Evolutionary conservation across 2,888 invertebrate genomes (phyloP).

Genomic region (Leptinotarsa juncta): DNA sequence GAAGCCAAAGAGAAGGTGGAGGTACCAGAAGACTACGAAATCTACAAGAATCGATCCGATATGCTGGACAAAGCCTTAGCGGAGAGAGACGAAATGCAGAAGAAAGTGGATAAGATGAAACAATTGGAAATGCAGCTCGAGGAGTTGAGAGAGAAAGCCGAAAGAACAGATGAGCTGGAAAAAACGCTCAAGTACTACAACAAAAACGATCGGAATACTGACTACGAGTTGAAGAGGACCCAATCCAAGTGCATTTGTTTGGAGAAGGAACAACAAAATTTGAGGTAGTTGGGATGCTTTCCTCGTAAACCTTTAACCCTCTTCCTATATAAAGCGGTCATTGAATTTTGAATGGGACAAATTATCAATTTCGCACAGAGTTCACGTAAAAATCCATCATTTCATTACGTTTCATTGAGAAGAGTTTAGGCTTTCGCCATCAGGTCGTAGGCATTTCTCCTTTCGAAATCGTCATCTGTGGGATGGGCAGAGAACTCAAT

Average conservation of each 20-base stretch:
- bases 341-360: too few species aligned
- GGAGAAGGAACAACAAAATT: conserved; percentile 48
- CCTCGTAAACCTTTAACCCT: too few species aligned
- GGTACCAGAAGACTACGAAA: conserved; percentile 54
- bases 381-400: too few species aligned
- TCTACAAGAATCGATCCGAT: conserved; percentile 50
- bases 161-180: conserved; percentile 49
- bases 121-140: conserved; percentile 49
- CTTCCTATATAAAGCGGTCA: too few species aligned
- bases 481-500: too few species aligned
- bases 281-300: conserved; percentile 12
- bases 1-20: conserved; percentile 52
- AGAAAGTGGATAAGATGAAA: conserved; percentile 50
- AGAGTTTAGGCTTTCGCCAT: too few species aligned
- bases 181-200: conserved; percentile 39
- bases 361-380: too few species aligned
- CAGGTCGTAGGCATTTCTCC: too few species aligned
- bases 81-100: conserved; percentile 56
- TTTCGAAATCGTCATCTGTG: too few species aligned
- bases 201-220: conserved; percentile 48
- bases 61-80: conserved; percentile 54
- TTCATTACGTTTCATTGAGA: too few species aligned
- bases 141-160: conserved; percentile 49
- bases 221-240: conserved; percentile 42
- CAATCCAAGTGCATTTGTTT: conserved; percentile 46